Evolutionary conservation across 2,888 invertebrate species (phyloP).

Genomic region (Aelia acuminata): DNA sequence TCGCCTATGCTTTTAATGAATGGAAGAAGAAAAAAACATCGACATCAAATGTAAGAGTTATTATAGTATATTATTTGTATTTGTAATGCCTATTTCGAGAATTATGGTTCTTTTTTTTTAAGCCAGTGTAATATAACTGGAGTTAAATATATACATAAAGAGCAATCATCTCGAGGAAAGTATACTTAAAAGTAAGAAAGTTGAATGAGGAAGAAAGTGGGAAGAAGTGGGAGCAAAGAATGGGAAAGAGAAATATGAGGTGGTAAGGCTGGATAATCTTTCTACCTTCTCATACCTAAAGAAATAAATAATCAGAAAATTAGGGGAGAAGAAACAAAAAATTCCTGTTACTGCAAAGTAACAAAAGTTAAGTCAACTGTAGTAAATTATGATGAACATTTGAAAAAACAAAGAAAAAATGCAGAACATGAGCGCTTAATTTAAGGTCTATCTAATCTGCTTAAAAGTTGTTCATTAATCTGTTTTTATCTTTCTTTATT

Average conservation of each 20-base stretch:
- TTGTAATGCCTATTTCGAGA: too few species aligned
- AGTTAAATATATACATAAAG: too few species aligned
- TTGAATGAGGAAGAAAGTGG: not conserved
- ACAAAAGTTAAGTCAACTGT: conserved; percentile 19
- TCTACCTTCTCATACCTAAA: not conserved
- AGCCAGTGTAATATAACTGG: too few species aligned
- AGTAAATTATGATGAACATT: conserved; percentile 5
- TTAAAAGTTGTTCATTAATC: conserved; percentile 55
- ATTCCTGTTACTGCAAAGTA: not conserved
- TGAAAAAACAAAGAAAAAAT: not conserved
- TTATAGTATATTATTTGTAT: too few species aligned
- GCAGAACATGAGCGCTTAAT: conserved; percentile 17
- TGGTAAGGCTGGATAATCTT: not conserved
- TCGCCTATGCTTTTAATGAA: too few species aligned
- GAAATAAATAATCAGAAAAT: conserved; percentile 9
- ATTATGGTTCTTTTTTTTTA: too few species aligned
- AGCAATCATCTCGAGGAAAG: not conserved
- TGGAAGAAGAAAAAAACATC: too few species aligned
- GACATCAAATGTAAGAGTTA: too few species aligned
- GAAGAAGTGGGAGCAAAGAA: not conserved
- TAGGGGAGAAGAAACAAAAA: not conserved
- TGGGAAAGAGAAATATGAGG: not conserved
- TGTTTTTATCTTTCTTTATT: conserved; percentile 52
- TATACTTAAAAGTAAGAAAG: not conserved
- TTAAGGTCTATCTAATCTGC: conserved; percentile 30